Percentiles rank a stretch among this genome's conserved stretches.
Evolutionary conservation across 2,888 invertebrate genomes (phyloP).

Genomic region (Eilema sororculum): DNA sequence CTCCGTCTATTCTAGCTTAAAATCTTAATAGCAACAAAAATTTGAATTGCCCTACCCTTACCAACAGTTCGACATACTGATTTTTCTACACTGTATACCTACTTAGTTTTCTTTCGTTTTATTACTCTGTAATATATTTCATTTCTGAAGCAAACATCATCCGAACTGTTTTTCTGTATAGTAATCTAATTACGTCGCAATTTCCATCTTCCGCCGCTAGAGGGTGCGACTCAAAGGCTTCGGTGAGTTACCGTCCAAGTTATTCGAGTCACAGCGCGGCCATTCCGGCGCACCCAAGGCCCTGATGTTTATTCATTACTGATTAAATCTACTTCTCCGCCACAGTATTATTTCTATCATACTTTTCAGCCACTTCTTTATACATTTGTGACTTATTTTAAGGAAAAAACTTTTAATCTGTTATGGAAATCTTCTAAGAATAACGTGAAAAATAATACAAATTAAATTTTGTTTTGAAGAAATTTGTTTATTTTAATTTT

Average conservation of each 20-base stretch:
- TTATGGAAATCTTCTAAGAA: not conserved
- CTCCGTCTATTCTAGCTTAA: too few relatives aligned
- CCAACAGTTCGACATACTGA: too few relatives aligned
- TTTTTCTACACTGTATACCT: too few relatives aligned
- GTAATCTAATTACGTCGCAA: constrained; percentile 39
- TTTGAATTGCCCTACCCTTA: not conserved
- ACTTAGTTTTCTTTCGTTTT: not conserved
- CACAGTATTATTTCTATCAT: constrained; percentile 33
- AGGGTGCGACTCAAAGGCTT: constrained; percentile 40
- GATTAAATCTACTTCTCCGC: constrained; percentile 42
- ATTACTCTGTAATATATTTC: not conserved
- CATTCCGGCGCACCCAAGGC: constrained; percentile 23
- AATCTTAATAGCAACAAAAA: not conserved
- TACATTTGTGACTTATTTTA: constrained; percentile 20
- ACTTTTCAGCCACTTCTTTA: constrained; percentile 22
- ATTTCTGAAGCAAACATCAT: not conserved
- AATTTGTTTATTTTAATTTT: not conserved
- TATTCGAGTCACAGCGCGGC: constrained; percentile 31
- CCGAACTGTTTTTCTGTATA: constrained; percentile 11
- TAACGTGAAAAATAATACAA: not conserved
- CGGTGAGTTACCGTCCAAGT: constrained; percentile 29
- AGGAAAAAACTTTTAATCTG: not conserved
- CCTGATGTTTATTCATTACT: constrained; percentile 50
- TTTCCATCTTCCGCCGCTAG: constrained; percentile 29
- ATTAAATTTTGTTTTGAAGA: not conserved